Evolutionary conservation across 2,888 invertebrate genomes (phyloP), one percentile per base, ranked within the genome.

Genomic region (Cerastoderma edule): DNA sequence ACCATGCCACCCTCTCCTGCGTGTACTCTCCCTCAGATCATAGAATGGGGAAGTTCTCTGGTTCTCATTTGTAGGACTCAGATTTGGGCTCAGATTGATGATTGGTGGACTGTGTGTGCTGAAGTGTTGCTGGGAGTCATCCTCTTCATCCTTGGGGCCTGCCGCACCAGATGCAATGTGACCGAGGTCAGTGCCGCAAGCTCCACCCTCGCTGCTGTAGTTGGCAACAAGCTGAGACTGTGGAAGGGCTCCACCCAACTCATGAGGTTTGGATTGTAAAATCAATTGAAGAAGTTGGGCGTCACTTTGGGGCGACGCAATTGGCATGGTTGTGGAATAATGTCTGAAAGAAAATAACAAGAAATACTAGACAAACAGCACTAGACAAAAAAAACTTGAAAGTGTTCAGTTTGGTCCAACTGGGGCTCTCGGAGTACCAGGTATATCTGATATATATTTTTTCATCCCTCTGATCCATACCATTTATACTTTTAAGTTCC

Each of bases 51-150:
- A 91, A n/a, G 85, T 87, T 28, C 90, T 75, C 66, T 89, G 90
- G 35, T 85, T 84, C 32, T 89, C 91, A 57, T 89, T 90, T 10
- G 80, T 75, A 44, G 88, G 87, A 71, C 87, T 87, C 46, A 88
- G 71, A 72, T 89, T 90, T 22, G 92, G 92, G 81, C 91, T 91
- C 13, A 92, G 83, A 75, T 92, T 92, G 35, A 92, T 80, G 24
- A 92, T 88, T n/a, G 92, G 92, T 16, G 92, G 92, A 81, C 91
- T 91, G 80, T 90, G 90, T 2, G 92, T 91, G 74, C 90, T 91
- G 79, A 92, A 91, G 67, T 88, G 88, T 35, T 88, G 85, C 53
- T 79, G 75, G 0, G 72, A 65, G 39, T 70, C 70, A 19, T 75
- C 74, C 6, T 69, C 75, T 28, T 16, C 50, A 13, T 53, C 56